These are phyloP conservation scores for Myxocyprinus asiaticus DNA, from an alignment of 2,113 vertebrate species.

Conservation along the genomic window DNA sequence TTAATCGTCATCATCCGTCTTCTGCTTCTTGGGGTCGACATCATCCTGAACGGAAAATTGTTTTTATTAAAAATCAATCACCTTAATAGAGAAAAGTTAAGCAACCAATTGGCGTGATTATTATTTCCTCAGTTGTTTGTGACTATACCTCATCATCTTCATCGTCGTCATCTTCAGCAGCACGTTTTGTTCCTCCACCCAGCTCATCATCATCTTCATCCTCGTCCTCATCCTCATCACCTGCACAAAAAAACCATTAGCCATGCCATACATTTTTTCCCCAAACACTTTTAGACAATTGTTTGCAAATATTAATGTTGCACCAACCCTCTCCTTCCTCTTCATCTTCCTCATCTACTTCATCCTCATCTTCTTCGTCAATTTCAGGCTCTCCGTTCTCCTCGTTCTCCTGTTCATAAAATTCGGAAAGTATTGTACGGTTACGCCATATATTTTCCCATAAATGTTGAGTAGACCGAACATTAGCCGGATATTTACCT, in stretches of 20 bases:
- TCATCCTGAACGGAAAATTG: conserved; percentile 75
- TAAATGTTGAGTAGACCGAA: background rate
- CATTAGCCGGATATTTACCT: conserved; percentile 62
- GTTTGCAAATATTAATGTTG: background rate
- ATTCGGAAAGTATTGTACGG: background rate
- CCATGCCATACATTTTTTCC: background rate
- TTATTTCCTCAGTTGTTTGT: too few species aligned
- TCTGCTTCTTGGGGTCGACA: conserved; percentile 95
- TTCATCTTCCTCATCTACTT: conserved; percentile 78
- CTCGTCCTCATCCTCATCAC: conserved; percentile 93
- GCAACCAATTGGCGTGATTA: too few species aligned
- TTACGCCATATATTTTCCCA: background rate
- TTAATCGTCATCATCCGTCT: conserved; percentile 93
- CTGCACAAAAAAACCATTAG: conserved; percentile 57
- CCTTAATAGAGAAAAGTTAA: too few species aligned
- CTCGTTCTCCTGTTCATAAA: conserved; percentile 71
- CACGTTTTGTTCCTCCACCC: conserved; percentile 88
- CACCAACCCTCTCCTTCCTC: conserved; percentile 74
- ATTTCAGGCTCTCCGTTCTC: conserved; percentile 78
- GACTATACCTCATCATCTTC: conserved; percentile 69
- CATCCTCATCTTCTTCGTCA: conserved; percentile 77
- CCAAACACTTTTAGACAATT: background rate
- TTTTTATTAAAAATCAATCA: too few species aligned
- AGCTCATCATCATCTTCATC: conserved; percentile 87
- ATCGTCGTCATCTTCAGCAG: conserved; percentile 83